phyloP scores from a whole-genome alignment of 2,113 vertebrate genomes.

The Leptocoma aspasia region DNA sequence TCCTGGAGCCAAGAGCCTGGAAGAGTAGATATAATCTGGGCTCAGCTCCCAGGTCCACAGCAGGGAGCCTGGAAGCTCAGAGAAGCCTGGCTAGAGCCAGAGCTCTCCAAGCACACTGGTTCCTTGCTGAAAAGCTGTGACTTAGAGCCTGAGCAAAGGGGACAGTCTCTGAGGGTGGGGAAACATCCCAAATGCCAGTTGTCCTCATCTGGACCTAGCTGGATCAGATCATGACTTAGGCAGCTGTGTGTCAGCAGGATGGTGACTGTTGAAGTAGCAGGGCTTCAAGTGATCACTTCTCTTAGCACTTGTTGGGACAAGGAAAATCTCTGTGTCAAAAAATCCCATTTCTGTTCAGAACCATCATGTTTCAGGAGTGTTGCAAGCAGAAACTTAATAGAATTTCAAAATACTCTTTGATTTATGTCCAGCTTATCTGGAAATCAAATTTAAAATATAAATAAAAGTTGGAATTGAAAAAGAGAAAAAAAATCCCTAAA shows the following conservation, averaged over 20 bases:
- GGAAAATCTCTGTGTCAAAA: background rate
- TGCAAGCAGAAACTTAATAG: background rate
- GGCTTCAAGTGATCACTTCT: background rate
- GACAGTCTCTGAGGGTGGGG: background rate
- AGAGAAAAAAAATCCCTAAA: background rate
- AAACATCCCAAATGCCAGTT: background rate
- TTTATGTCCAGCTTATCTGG: background rate
- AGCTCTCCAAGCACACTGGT: background rate
- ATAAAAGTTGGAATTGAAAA: background rate
- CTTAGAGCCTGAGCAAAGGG: background rate
- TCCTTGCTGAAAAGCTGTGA: background rate
- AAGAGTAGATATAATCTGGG: conserved; percentile 59
- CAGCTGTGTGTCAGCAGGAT: background rate
- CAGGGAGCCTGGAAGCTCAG: conserved; percentile 19
- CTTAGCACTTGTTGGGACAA: background rate
- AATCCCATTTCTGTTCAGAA: background rate
- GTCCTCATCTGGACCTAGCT: background rate
- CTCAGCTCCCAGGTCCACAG: conserved; percentile 54
- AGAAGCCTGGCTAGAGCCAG: background rate
- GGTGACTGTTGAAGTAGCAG: background rate
- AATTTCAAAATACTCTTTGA: background rate
- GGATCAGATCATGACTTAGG: too few relatives aligned
- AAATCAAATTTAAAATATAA: background rate
- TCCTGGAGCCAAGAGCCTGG: conserved; percentile 54
- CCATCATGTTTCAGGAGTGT: background rate